Conservation (phyloP, 2,888 invertebrate genomes). For the Andrena chrysosceles region DNA sequence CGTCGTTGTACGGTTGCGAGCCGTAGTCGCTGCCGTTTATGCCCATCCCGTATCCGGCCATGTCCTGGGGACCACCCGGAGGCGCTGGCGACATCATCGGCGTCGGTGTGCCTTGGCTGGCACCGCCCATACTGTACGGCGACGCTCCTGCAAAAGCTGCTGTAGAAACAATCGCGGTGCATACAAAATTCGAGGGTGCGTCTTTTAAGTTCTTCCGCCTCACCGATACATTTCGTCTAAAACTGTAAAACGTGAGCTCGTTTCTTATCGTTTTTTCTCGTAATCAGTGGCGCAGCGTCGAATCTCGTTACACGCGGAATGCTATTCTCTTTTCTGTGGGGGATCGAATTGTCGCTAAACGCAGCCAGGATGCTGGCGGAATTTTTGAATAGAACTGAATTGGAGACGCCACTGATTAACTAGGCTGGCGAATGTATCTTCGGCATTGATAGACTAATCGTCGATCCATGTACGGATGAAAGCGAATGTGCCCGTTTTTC, state of each 20-base stretch:
- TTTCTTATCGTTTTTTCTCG: conserved; percentile 11
- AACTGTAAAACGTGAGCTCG: conserved; percentile 29
- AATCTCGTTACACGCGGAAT: not conserved
- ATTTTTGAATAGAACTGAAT: not conserved
- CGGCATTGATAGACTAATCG: not conserved
- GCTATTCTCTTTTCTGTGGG: not conserved
- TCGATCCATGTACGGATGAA: conserved; percentile 33
- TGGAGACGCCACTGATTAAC: conserved; percentile 47
- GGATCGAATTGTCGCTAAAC: not conserved
- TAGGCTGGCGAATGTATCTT: conserved; percentile 27
- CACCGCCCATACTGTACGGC: conserved; percentile 93
- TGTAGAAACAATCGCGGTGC: conserved; percentile 85
- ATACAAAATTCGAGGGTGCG: conserved; percentile 83
- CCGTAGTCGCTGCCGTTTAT: conserved; percentile 95
- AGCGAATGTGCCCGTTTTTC: conserved; percentile 10
- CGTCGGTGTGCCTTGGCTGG: conserved; percentile 95
- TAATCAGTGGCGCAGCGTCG: conserved; percentile 47
- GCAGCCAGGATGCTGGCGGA: not conserved
- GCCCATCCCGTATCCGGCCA: conserved; percentile 97
- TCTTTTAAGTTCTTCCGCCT: conserved; percentile 68
- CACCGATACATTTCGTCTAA: conserved; percentile 43
- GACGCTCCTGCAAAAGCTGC: conserved; percentile 90
- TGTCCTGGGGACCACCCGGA: conserved; percentile 91
- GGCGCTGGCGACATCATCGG: conserved; percentile 98
- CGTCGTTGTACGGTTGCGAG: conserved; percentile 93